These are phyloP conservation scores for Hippoglossus hippoglossus DNA, from an alignment of 2,797 vertebrate genomes.

Conservation along the genomic window DNA sequence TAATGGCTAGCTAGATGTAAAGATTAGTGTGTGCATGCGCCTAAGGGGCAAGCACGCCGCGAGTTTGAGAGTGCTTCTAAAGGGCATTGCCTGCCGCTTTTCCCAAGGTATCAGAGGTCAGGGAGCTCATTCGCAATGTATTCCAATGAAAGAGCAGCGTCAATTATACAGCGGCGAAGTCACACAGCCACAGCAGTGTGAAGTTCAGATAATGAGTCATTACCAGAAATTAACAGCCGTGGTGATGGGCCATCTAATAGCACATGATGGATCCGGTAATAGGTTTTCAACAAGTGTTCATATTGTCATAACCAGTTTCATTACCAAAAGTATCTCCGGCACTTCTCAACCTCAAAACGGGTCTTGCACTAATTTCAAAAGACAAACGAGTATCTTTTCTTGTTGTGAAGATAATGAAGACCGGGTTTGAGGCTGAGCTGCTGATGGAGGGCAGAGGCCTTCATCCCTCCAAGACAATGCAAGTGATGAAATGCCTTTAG, in stretches of 20 bases:
- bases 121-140: constrained; percentile 27
- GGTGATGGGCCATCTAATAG: constrained; percentile 48
- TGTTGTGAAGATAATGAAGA: constrained; percentile 4
- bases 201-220: constrained; percentile 62
- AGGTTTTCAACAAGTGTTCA: constrained; percentile 55
- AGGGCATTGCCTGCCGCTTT: constrained; percentile 9
- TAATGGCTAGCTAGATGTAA: constrained; percentile 31
- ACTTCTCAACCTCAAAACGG: constrained; percentile 6
- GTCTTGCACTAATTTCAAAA: constrained; percentile 9
- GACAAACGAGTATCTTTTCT: neutral
- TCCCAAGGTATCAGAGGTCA: constrained; percentile 40
- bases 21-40: constrained; percentile 17
- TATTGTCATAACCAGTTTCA: constrained; percentile 40
- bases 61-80: neutral
- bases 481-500: too few relatives aligned
- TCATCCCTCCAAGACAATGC: too few relatives aligned
- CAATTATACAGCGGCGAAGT: constrained; percentile 36
- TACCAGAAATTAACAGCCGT: constrained; percentile 59
- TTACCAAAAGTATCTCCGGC: constrained; percentile 27
- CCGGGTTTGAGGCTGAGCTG: neutral
- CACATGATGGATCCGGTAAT: constrained; percentile 48
- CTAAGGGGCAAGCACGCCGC: neutral
- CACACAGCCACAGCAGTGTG: constrained; percentile 31
- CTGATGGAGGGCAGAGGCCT: neutral
- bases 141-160: constrained; percentile 29